phyloP scores from a whole-genome alignment of 2,888 invertebrate species.

The Limnephilus marmoratus region DNA sequence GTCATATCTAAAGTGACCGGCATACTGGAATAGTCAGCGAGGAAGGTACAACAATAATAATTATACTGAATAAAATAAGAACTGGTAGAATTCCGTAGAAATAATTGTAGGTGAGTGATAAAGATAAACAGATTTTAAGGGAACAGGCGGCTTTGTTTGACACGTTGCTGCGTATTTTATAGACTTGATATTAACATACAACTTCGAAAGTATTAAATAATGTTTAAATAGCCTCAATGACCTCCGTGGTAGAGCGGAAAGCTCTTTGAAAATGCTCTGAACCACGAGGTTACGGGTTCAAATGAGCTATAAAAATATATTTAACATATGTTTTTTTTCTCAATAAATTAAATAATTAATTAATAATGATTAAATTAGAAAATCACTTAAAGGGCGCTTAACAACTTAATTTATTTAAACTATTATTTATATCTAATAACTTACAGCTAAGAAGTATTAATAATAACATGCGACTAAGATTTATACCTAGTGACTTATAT shows the following conservation, averaged over 20 bases:
- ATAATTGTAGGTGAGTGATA: slow-evolving; percentile 2
- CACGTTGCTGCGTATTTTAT: neutral
- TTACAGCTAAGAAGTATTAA: too few species aligned
- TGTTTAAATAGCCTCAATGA: neutral
- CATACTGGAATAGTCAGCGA: slow-evolving; percentile 5
- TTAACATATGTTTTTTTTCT: too few species aligned
- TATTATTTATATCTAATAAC: too few species aligned
- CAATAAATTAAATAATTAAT: too few species aligned
- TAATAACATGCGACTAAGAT: too few species aligned
- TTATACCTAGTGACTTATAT: too few species aligned
- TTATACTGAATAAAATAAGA: neutral
- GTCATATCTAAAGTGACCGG: slow-evolving; percentile 15
- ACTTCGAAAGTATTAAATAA: neutral
- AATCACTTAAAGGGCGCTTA: too few species aligned
- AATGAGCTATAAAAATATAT: too few species aligned
- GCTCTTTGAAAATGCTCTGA: neutral
- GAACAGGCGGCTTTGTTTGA: slow-evolving; percentile 3
- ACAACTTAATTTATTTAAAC: too few species aligned
- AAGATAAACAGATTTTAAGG: slow-evolving; percentile 1
- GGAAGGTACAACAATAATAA: neutral
- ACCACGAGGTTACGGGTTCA: neutral
- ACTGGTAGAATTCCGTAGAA: neutral
- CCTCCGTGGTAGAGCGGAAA: neutral
- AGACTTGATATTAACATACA: neutral
- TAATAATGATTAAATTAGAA: too few species aligned